Conservation (phyloP, 2,888 invertebrate genomes). For the Zelleria hepariella region DNA sequence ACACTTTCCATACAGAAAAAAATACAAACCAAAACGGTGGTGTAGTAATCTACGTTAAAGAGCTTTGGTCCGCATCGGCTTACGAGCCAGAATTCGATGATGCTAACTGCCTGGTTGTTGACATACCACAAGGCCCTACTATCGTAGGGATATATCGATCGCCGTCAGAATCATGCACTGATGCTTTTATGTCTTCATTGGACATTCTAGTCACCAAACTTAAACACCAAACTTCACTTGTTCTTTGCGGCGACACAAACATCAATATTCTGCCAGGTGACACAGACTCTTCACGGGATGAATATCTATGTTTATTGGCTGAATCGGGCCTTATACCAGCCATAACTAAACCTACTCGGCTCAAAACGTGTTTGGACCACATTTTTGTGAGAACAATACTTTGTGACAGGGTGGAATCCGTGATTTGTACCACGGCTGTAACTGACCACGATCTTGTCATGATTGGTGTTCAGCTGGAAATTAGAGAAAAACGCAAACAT, state of each 20-base stretch:
- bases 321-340: not conserved
- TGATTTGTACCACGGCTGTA: not conserved
- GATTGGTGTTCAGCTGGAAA: not conserved
- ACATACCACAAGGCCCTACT: not conserved
- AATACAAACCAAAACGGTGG: not conserved
- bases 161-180: not conserved
- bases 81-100: not conserved
- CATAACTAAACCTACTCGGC: not conserved
- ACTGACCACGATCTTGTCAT: not conserved
- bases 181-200: not conserved
- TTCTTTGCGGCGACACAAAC: not conserved
- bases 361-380: not conserved
- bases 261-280: not conserved
- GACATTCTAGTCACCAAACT: not conserved
- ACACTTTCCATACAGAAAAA: not conserved
- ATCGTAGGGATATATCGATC: not conserved
- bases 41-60: not conserved
- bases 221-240: not conserved
- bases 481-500: too few relatives aligned
- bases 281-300: too few relatives aligned
- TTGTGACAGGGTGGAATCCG: too few relatives aligned
- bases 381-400: not conserved
- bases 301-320: not conserved
- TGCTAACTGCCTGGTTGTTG: too few relatives aligned
- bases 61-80: not conserved